Evolutionary conservation across 2,888 invertebrate species (phyloP).

Genomic region (Harpagoxenus sublaevis): DNA sequence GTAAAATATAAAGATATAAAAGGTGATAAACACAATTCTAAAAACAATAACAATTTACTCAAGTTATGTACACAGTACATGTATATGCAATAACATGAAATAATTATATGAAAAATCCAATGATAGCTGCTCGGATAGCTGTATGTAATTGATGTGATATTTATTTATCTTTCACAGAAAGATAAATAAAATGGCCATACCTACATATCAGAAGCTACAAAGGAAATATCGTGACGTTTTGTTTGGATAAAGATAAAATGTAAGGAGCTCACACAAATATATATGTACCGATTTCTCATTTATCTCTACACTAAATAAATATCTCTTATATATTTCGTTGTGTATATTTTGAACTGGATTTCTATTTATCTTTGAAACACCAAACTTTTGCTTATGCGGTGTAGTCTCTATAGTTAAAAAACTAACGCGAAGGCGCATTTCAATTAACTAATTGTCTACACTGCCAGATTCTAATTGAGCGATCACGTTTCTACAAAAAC

Average conservation of each 20-base stretch:
- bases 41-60: background rate
- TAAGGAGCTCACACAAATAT: background rate
- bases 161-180: background rate
- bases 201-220: background rate
- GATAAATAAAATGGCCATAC: background rate
- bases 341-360: background rate
- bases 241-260: background rate
- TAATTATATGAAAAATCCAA: background rate
- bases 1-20: background rate
- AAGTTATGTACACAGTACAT: background rate
- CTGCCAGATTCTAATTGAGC: background rate
- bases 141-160: background rate
- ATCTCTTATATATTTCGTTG: background rate
- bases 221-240: background rate
- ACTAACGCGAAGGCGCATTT: background rate
- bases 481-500: background rate
- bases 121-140: too few species aligned
- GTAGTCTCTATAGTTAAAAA: background rate
- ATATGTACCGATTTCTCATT: background rate
- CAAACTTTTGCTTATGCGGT: background rate
- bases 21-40: background rate
- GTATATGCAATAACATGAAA: too few species aligned
- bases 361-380: background rate
- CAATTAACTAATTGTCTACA: background rate
- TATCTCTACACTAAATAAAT: background rate